Percentiles rank a stretch among this genome's conserved stretches.
Evolutionary conservation across 2,888 invertebrate species (phyloP).

Genomic region (Nomada flava): DNA sequence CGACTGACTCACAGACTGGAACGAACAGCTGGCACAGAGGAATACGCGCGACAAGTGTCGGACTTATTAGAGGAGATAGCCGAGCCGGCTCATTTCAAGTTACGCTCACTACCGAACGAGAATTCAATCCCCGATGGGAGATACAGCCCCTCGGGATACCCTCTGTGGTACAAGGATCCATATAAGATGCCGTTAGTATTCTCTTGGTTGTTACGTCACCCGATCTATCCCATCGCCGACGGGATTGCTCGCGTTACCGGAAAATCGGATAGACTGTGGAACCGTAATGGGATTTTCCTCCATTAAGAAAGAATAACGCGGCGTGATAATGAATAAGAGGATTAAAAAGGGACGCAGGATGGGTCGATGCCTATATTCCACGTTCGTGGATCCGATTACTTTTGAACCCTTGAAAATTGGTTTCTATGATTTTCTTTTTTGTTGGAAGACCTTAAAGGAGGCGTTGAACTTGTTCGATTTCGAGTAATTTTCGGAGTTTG

Average conservation of each 20-base stretch:
- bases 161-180: conserved; percentile 77
- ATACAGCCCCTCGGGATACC: conserved; percentile 65
- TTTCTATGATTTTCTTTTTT: too few species aligned
- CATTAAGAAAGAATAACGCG: conserved; percentile 24
- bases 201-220: conserved; percentile 39
- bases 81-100: conserved; percentile 75
- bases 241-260: conserved; percentile 28
- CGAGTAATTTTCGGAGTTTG: too few species aligned
- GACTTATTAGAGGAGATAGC: conserved; percentile 74
- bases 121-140: conserved; percentile 70
- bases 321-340: conserved; percentile 12
- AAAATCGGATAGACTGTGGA: conserved; percentile 42
- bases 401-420: too few species aligned
- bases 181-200: conserved; percentile 72
- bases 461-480: too few species aligned
- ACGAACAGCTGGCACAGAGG: conserved; percentile 67
- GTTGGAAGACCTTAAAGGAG: too few species aligned
- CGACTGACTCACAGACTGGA: conserved; percentile 68
- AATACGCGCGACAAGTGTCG: conserved; percentile 75
- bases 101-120: conserved; percentile 68
- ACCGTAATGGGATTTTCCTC: conserved; percentile 24
- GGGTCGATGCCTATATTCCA: not conserved
- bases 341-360: not conserved
- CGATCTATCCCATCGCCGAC: conserved; percentile 20
- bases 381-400: too few species aligned